Conservation (phyloP, 2,797 vertebrate genomes). For the Sebastes taczanowskii region DNA sequence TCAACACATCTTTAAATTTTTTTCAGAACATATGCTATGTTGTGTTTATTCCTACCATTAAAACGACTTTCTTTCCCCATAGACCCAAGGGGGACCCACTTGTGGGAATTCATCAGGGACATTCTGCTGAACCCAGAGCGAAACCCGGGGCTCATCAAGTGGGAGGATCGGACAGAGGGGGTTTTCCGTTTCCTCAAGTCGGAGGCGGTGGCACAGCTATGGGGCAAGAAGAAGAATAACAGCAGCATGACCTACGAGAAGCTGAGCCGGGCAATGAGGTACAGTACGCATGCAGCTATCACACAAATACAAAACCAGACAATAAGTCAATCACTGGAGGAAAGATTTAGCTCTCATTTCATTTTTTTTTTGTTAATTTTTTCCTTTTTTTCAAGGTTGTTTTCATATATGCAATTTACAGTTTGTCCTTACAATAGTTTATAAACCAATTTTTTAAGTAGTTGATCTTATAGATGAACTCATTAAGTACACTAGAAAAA, state of each 20-base stretch:
- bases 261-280: slow-evolving; percentile 99
- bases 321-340: background rate
- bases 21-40: background rate
- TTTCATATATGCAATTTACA: too few relatives aligned
- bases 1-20: background rate
- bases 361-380: too few relatives aligned
- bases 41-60: background rate
- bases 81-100: slow-evolving; percentile 94
- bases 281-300: background rate
- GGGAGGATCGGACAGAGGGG: slow-evolving; percentile 95
- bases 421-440: rapidly evolving
- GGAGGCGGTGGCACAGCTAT: slow-evolving; percentile 96
- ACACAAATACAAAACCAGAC: background rate
- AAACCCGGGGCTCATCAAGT: slow-evolving; percentile 96
- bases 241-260: slow-evolving; percentile 99
- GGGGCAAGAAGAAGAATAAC: slow-evolving; percentile 99
- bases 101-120: slow-evolving; percentile 99
- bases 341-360: background rate
- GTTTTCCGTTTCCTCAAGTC: slow-evolving; percentile 98
- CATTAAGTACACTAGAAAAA: too few relatives aligned
- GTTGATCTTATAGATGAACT: too few relatives aligned
- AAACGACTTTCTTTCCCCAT: background rate
- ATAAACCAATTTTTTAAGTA: too few relatives aligned
- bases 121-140: slow-evolving; percentile 95
- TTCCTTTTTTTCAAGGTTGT: too few relatives aligned